phyloP scores from a whole-genome alignment of 2,113 vertebrate genomes.

The Bos indicus region DNA sequence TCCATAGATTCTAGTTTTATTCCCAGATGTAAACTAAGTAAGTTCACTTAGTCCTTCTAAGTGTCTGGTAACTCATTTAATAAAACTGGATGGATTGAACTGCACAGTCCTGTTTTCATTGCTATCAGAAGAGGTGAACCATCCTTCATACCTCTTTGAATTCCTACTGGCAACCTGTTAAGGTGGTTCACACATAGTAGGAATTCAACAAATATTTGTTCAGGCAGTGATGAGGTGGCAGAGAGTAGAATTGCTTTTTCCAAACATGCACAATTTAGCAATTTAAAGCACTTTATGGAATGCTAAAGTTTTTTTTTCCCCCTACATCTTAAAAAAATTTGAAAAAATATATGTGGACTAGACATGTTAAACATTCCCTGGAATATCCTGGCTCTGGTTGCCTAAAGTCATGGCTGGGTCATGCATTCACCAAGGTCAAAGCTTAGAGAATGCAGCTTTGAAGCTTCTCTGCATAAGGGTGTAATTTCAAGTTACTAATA shows the following conservation, averaged over 20 bases:
- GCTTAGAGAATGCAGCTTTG: slow-evolving; percentile 1
- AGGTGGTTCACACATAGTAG: neutral
- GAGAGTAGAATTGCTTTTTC: neutral
- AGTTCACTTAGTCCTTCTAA: neutral
- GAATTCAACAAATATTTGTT: neutral
- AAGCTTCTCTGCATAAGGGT: neutral
- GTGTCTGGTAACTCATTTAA: neutral
- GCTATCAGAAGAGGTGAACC: neutral
- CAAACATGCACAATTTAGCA: neutral
- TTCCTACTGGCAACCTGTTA: neutral
- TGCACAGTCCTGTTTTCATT: neutral
- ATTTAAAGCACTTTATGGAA: neutral
- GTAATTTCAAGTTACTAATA: slow-evolving; percentile 45
- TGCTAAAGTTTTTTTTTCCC: slow-evolving; percentile 37
- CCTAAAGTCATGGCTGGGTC: slow-evolving; percentile 29
- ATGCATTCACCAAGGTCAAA: slow-evolving; percentile 27
- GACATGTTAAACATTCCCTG: slow-evolving; percentile 27
- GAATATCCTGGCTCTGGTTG: neutral
- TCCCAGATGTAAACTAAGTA: neutral
- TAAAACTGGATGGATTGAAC: neutral
- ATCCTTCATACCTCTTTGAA: neutral
- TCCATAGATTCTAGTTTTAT: neutral
- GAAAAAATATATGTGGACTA: neutral
- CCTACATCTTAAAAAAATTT: neutral
- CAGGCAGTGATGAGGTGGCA: neutral